Base-by-base conservation (phyloP, 2,797 vertebrate genomes). In the Hephaestus fuliginosus region DNA sequence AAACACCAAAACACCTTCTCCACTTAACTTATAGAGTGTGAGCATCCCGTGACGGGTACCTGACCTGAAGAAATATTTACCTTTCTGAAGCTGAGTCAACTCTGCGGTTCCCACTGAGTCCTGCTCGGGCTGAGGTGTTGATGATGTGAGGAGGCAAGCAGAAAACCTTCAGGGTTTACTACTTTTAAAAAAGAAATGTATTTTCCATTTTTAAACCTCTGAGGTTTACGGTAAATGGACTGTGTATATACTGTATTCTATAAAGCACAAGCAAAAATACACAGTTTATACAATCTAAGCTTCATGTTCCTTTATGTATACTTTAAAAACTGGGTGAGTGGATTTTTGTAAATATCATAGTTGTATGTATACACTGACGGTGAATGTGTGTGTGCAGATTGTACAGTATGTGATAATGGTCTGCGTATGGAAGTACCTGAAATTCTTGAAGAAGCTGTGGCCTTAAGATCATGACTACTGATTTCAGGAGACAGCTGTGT, bases 61-160 rank as follows among this genome's bases (percentile, higher is more conserved):
- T 43, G 83, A 84, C 60, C 79, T 69, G 53, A 30, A 74, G 82
- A 20, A 86, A 89, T 74, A 80, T 91, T 92, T 82, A 87, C 85
- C 81, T 80, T 85, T 64, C 43, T 67, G 70, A 84, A 61, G 58
- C 72, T 36, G 70, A 82, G 79, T 88, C 71, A 51, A 70, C 57
- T 79, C 74, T 78, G 90, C 20, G 18, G 68, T 73, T 70, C 22
- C 17, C 22, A 22, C 25, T 1, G 20, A 44, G 66, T 36, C 62
- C 33, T 0, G 74, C 70, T 75, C 0, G 0, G 14, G 36, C 41
- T 56, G 66, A 84, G 63, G 77, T 4, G 58, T 30, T 22, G 58
- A 44, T 57, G 79, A 88, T 60, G 77, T 82, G 72, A 66, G 18
- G 71, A 81, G 48, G 51, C 70, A 39, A 76, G 67, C 51, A 36